phyloP scores from a whole-genome alignment of 2,797 vertebrate genomes.

The Pseudochirops cupreus region DNA sequence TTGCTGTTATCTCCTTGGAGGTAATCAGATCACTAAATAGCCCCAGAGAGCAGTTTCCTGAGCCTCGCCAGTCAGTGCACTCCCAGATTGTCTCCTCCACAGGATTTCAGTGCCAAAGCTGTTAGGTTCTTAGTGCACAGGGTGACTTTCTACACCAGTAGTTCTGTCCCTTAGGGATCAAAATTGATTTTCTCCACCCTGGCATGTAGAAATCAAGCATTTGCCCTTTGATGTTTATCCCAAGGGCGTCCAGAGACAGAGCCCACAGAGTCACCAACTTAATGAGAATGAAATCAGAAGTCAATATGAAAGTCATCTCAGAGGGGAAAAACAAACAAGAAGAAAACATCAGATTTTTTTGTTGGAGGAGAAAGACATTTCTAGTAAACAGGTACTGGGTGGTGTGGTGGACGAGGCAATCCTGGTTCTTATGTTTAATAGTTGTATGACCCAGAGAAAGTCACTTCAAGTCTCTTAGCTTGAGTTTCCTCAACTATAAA shows the following conservation, averaged over 20 bases:
- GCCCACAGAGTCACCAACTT: constrained; percentile 23
- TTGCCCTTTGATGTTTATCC: constrained; percentile 48
- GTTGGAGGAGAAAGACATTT: constrained; percentile 26
- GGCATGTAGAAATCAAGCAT: constrained; percentile 54
- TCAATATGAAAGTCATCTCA: constrained; percentile 61
- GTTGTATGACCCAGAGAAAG: not conserved
- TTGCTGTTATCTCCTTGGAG: not conserved
- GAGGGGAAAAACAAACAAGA: constrained; percentile 30
- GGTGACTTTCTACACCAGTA: constrained; percentile 41
- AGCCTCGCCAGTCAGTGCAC: not conserved
- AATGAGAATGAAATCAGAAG: constrained; percentile 56
- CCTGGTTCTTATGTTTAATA: not conserved
- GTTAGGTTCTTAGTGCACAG: not conserved
- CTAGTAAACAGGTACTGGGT: constrained; percentile 40
- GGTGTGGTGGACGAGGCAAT: not conserved
- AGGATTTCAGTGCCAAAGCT: constrained; percentile 38
- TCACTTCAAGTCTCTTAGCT: not conserved
- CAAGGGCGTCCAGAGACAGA: constrained; percentile 27
- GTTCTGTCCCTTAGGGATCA: not conserved
- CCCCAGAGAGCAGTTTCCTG: not conserved
- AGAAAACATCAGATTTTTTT: constrained; percentile 51
- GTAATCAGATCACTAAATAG: constrained; percentile 4
- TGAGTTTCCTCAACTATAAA: not conserved
- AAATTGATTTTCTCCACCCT: constrained; percentile 54
- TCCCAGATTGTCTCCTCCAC: constrained; percentile 27